These are phyloP conservation scores for Tubulanus polymorphus DNA, from an alignment of 2,888 invertebrate genomes.

Conservation along the genomic window DNA sequence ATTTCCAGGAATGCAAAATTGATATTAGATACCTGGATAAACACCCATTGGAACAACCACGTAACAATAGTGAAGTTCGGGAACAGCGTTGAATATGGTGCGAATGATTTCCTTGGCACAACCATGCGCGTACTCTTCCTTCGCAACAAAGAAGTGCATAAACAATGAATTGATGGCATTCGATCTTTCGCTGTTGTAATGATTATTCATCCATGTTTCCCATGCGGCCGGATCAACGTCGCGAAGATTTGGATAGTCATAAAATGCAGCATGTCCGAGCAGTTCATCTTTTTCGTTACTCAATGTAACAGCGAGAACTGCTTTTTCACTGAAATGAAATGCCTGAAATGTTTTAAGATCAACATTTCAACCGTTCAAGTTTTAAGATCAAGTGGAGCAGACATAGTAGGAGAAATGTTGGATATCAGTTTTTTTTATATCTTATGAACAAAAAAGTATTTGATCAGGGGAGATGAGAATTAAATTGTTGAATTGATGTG, in stretches of 20 bases:
- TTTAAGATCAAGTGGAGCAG: too few species aligned
- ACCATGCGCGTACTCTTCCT: slow-evolving; percentile 43
- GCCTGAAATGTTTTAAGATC: too few species aligned
- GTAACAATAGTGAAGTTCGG: slow-evolving; percentile 48
- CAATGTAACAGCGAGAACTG: slow-evolving; percentile 49
- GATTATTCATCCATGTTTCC: slow-evolving; percentile 40
- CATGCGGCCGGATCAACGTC: slow-evolving; percentile 41
- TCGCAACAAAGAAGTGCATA: slow-evolving; percentile 51
- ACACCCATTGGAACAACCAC: slow-evolving; percentile 41
- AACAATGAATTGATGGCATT: slow-evolving; percentile 48
- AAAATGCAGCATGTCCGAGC: slow-evolving; percentile 51
- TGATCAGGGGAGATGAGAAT: too few species aligned
- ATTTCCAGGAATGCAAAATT: too few species aligned
- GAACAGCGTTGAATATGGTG: slow-evolving; percentile 50
- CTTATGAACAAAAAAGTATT: too few species aligned
- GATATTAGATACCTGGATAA: slow-evolving; percentile 48
- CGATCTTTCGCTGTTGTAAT: slow-evolving; percentile 29
- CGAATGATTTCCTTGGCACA: slow-evolving; percentile 49
- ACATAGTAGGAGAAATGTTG: too few species aligned
- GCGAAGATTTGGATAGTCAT: slow-evolving; percentile 49
- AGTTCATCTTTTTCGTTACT: slow-evolving; percentile 48
- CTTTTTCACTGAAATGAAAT: slow-evolving; percentile 42
- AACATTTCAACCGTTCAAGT: too few species aligned
- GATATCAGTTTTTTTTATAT: too few species aligned
- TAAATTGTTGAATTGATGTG: too few species aligned